Base-by-base conservation (phyloP, 2,113 vertebrate genomes). In the Copsychus sechellarum region DNA sequence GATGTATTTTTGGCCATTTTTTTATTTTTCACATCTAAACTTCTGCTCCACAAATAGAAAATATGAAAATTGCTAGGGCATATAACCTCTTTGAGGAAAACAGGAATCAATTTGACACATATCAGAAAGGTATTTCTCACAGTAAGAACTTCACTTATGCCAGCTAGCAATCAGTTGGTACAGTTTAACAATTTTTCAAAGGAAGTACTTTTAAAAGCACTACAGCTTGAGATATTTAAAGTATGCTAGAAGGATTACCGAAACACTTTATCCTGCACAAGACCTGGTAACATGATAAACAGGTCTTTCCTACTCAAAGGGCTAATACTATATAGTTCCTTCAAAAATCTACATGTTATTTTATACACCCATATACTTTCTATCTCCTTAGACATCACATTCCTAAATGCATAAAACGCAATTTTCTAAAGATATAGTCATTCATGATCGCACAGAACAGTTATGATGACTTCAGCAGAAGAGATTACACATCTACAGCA, bases 41-140 rank as follows among this genome's bases (percentile, higher is more conserved):
- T 94, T 97, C 97, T 97, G 97, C 97, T 95, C 97, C 97, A 95
- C 96, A 97, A 98, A 98, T 97, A 98, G 98, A 98, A 99, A 98
- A 98, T 90, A 96, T 86, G 96, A 97, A 98, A 98, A 98, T 98
- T 99, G 99, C 98, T 98, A 98, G 98, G 97, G 98, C 98, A 97
- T 97, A 96, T 97, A 98, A 96, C 97, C 97, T 98, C 98, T 98
- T 96, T 97, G 97, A 95, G 89, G 94, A 90, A 96, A 97, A 95
- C 76, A 96, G 76, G 96, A 96, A 98, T 97, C 97, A 97, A 97
- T 98, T 96, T 94, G 92, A 94, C 87, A 84, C 80, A 50, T 89
- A 95, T 76, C 84, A 93, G 94, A 91, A 96, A 97, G 92, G 38
- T 84, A 95, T 97, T 96, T 97, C 96, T 96, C 85, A 92, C 83